phyloP scores from a whole-genome alignment of 2,888 invertebrate species.

The Strigamia transsilvanica region DNA sequence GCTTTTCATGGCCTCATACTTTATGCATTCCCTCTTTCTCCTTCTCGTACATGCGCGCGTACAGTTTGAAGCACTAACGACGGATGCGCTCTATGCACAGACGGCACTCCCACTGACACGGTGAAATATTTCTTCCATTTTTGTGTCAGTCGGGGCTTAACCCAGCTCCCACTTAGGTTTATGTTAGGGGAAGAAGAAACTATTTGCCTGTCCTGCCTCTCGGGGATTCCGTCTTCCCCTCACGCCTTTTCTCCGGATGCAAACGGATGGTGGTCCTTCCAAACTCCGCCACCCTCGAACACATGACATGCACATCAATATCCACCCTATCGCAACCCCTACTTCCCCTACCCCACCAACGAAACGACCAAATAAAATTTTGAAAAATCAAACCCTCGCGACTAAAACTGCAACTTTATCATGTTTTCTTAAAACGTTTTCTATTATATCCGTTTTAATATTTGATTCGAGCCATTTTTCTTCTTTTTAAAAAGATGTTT shows the following conservation, averaged over 20 bases:
- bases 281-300: background rate
- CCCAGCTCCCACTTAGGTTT: slow-evolving; percentile 49
- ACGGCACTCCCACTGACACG: slow-evolving; percentile 38
- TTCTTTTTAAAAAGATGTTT: slow-evolving; percentile 32
- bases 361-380: no score
- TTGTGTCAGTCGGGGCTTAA: slow-evolving; percentile 47
- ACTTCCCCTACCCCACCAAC: background rate
- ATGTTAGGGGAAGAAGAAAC: slow-evolving; percentile 48
- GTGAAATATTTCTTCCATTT: slow-evolving; percentile 49
- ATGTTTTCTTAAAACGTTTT: background rate
- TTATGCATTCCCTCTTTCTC: slow-evolving; percentile 22
- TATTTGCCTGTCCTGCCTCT: slow-evolving; percentile 45
- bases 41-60: slow-evolving; percentile 11
- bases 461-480: slow-evolving; percentile 21
- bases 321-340: slow-evolving; percentile 11
- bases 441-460: background rate
- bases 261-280: slow-evolving; percentile 46
- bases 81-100: slow-evolving; percentile 32
- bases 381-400: no score
- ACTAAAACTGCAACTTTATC: background rate
- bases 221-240: slow-evolving; percentile 46
- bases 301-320: slow-evolving; percentile 13
- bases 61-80: slow-evolving; percentile 49
- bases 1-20: slow-evolving; percentile 46
- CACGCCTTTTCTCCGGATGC: slow-evolving; percentile 44